A percentile compares a stretch with the other conserved stretches of the same genome.
These are phyloP conservation scores for Caenorhabditis remanei DNA, from an alignment of 1,140 invertebrate species.

Conservation along the genomic window DNA sequence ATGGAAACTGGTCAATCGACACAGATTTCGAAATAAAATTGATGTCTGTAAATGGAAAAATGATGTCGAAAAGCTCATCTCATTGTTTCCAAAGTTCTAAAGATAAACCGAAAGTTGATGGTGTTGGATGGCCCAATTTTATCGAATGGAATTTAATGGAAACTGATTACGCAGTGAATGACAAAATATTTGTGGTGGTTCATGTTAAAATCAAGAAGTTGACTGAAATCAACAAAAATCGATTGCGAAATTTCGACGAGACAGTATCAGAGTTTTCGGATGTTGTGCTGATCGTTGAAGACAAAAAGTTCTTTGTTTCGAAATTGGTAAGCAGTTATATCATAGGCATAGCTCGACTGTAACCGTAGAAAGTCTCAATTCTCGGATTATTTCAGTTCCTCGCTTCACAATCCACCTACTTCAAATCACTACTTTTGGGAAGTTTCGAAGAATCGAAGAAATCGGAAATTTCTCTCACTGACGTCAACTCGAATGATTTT, in stretches of 20 bases:
- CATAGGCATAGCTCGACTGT: neutral
- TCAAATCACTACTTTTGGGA: neutral
- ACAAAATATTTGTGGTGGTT: neutral
- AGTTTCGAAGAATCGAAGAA: neutral
- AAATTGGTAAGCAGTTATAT: neutral
- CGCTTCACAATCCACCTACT: neutral
- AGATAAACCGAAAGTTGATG: no score
- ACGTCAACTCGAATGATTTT: neutral
- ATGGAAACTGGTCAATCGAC: neutral
- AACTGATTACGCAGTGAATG: neutral
- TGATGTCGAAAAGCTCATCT: no score
- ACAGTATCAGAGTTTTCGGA: neutral
- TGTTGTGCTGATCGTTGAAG: neutral
- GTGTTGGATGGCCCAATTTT: neutral
- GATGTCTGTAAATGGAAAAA: neutral
- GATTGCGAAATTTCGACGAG: neutral
- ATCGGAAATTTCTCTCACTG: neutral
- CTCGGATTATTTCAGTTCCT: neutral
- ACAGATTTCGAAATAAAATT: neutral
- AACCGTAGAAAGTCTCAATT: no score
- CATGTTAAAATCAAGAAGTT: neutral
- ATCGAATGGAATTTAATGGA: neutral
- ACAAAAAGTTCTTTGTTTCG: neutral
- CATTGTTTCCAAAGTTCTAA: no score
- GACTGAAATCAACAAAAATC: neutral